Evolutionary conservation across 2,888 invertebrate genomes (phyloP).

Genomic region (Hypena proboscidalis): DNA sequence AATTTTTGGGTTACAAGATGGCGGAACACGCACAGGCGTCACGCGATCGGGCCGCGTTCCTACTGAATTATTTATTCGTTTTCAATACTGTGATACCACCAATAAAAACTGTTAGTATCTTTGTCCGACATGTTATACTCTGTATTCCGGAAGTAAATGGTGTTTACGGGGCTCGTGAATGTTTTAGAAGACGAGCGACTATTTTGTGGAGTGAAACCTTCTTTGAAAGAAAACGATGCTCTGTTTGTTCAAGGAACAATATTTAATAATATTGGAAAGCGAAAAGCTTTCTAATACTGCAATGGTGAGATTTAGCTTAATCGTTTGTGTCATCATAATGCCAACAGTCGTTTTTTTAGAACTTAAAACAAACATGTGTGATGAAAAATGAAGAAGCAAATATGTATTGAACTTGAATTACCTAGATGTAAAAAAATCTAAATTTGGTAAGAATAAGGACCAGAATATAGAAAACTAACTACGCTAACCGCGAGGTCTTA

Average conservation of each 20-base stretch:
- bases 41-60: conserved; percentile 58
- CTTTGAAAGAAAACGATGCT: too few species aligned
- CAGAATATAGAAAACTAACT: too few species aligned
- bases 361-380: too few species aligned
- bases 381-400: too few species aligned
- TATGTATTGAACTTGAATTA: too few species aligned
- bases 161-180: conserved; percentile 35
- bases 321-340: neutral
- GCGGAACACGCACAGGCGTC: conserved; percentile 59
- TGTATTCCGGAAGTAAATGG: conserved; percentile 36
- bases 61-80: conserved; percentile 58
- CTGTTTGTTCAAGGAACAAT: conserved; percentile 20
- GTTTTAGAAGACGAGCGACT: conserved; percentile 11
- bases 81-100: conserved; percentile 49
- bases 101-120: conserved; percentile 57
- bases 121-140: conserved; percentile 39
- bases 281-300: neutral
- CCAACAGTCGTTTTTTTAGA: neutral
- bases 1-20: conserved; percentile 78
- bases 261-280: neutral
- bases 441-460: too few species aligned
- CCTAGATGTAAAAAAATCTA: too few species aligned
- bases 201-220: neutral
- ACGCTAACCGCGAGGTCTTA: too few species aligned
- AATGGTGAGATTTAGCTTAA: neutral